Evolutionary conservation across 2,888 invertebrate genomes (phyloP).

Genomic region (Dryobota labecula): DNA sequence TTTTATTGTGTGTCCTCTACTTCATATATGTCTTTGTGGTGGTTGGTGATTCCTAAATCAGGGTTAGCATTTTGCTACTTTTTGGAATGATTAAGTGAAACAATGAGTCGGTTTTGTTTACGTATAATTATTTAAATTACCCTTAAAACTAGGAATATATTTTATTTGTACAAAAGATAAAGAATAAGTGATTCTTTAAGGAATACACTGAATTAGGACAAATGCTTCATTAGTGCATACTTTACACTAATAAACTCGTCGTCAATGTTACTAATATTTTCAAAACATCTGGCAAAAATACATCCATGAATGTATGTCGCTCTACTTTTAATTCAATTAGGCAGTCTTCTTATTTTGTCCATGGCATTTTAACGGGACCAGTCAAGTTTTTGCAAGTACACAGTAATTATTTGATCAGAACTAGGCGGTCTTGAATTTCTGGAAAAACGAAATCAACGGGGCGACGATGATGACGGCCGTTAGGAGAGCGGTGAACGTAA

Average conservation of each 20-base stretch:
- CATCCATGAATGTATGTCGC: not conserved
- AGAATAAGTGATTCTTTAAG: conserved; percentile 18
- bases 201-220: conserved; percentile 1
- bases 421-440: conserved; percentile 58
- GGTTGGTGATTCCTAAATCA: conserved; percentile 8
- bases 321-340: conserved; percentile 4
- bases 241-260: conserved; percentile 6
- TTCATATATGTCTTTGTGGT: conserved; percentile 47
- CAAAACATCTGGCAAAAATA: conserved; percentile 6
- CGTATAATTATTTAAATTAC: conserved; percentile 22
- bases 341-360: conserved; percentile 13
- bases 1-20: conserved; percentile 65
- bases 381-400: not conserved
- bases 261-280: not conserved
- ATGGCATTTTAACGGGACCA: not conserved
- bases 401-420: not conserved
- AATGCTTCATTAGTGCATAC: not conserved
- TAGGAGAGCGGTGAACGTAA: conserved; percentile 70
- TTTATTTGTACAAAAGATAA: conserved; percentile 36
- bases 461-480: conserved; percentile 74
- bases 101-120: not conserved
- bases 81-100: not conserved
- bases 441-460: conserved; percentile 73
- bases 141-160: conserved; percentile 31
- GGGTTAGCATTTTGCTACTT: too few relatives aligned